Evolutionary conservation across 2,888 invertebrate genomes (phyloP).

Genomic region (Noctuana brunneofusca): DNA sequence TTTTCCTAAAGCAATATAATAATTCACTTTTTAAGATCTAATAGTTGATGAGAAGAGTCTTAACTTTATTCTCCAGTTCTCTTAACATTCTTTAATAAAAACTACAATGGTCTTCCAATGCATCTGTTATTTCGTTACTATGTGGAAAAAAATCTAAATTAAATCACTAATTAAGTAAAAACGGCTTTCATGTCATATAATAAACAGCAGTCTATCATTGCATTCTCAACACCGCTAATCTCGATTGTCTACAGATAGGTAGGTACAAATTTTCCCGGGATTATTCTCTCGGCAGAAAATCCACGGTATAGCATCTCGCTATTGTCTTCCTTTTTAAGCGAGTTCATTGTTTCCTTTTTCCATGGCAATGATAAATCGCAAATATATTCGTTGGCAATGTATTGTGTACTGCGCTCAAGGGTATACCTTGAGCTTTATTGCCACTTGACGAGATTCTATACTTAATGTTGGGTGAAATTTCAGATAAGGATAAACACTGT

Average conservation of each 20-base stretch:
- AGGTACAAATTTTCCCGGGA: slow-evolving; percentile 25
- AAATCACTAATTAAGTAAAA: slow-evolving; percentile 2
- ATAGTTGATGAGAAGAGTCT: no score
- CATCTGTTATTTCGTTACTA: not conserved
- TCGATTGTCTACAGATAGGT: slow-evolving; percentile 19
- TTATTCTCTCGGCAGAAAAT: slow-evolving; percentile 27
- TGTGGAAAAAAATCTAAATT: not conserved
- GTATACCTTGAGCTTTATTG: not conserved
- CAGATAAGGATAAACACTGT: no score
- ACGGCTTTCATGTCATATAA: slow-evolving; percentile 5
- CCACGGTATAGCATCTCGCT: slow-evolving; percentile 21
- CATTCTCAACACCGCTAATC: slow-evolving; percentile 6
- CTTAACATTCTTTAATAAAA: not conserved
- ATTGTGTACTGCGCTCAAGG: not conserved
- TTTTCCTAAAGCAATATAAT: no score
- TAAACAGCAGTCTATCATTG: no score
- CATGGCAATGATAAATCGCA: slow-evolving; percentile 31
- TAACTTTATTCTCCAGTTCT: no score
- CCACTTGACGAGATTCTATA: not conserved
- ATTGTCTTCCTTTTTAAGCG: slow-evolving; percentile 30
- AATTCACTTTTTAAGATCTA: no score
- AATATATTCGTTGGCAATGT: slow-evolving; percentile 22
- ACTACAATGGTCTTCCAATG: not conserved
- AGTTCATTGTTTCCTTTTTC: slow-evolving; percentile 27
- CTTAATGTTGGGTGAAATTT: not conserved